Evolutionary conservation across 2,888 invertebrate genomes (phyloP).

Genomic region (Monoplex corrugatus): DNA sequence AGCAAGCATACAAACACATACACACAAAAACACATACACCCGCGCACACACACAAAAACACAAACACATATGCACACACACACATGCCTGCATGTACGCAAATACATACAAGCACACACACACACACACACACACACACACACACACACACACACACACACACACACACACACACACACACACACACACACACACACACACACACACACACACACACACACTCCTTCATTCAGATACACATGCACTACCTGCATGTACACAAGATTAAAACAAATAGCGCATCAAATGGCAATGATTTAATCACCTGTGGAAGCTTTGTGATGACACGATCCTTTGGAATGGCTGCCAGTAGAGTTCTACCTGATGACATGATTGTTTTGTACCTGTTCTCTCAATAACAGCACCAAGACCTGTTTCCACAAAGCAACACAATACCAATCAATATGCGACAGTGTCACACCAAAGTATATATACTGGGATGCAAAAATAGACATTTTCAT

Average conservation of each 20-base stretch:
- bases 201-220: not conserved
- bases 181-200: not conserved
- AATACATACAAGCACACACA: not conserved
- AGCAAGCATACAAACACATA: not conserved
- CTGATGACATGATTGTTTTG: slow-evolving; percentile 75
- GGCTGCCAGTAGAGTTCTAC: slow-evolving; percentile 64
- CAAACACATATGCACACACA: not conserved
- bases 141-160: too few relatives aligned
- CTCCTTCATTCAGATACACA: not conserved
- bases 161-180: not conserved
- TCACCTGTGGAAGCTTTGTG: slow-evolving; percentile 83
- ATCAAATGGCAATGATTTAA: not conserved
- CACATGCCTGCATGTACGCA: not conserved
- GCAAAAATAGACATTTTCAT: too few relatives aligned
- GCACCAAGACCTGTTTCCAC: too few relatives aligned
- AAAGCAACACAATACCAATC: too few relatives aligned
- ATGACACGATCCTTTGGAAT: slow-evolving; percentile 83
- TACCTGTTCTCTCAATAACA: too few relatives aligned
- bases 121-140: too few relatives aligned
- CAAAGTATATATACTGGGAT: too few relatives aligned
- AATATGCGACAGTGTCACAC: too few relatives aligned
- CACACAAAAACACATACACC: not conserved
- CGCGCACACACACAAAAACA: not conserved
- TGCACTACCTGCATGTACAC: too few relatives aligned
- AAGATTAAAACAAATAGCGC: too few relatives aligned